phyloP scores from a whole-genome alignment of 2,888 invertebrate genomes.

The Trissonchulus latispiculum region DNA sequence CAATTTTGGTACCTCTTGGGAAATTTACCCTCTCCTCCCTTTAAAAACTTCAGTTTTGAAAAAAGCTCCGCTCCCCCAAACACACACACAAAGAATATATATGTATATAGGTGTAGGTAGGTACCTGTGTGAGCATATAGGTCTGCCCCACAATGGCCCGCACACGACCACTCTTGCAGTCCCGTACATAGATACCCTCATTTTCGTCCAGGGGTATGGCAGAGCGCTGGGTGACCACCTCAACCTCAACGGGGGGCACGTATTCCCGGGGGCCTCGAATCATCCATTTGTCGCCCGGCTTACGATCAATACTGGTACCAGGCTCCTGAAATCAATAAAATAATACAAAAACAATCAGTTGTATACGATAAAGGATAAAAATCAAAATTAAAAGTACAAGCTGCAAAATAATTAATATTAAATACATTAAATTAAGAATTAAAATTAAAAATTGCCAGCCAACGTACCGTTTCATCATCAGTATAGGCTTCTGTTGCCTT shows the following conservation, averaged over 20 bases:
- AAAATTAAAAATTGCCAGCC: constrained; percentile 1
- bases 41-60: too few relatives aligned
- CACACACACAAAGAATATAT: too few relatives aligned
- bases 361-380: too few relatives aligned
- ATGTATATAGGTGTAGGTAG: too few relatives aligned
- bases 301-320: constrained; percentile 37
- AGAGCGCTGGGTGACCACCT: constrained; percentile 46
- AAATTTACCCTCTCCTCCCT: too few relatives aligned
- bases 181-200: constrained; percentile 51
- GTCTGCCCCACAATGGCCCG: constrained; percentile 48
- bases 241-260: constrained; percentile 50
- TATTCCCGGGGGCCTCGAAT: constrained; percentile 50
- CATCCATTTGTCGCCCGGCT: constrained; percentile 51
- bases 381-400: too few relatives aligned
- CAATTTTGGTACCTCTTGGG: too few relatives aligned
- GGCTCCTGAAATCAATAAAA: neutral
- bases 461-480: constrained; percentile 27
- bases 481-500: constrained; percentile 47
- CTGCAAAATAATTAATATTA: too few relatives aligned
- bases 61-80: too few relatives aligned
- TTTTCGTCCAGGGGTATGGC: constrained; percentile 51
- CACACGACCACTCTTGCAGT: constrained; percentile 47
- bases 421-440: neutral
- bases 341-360: too few relatives aligned
- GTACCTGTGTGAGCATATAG: constrained; percentile 49